A percentile compares a stretch with the other conserved stretches of the same genome.
phyloP scores from a whole-genome alignment of 2,888 invertebrate species.

The Drosophila ustulata region DNA sequence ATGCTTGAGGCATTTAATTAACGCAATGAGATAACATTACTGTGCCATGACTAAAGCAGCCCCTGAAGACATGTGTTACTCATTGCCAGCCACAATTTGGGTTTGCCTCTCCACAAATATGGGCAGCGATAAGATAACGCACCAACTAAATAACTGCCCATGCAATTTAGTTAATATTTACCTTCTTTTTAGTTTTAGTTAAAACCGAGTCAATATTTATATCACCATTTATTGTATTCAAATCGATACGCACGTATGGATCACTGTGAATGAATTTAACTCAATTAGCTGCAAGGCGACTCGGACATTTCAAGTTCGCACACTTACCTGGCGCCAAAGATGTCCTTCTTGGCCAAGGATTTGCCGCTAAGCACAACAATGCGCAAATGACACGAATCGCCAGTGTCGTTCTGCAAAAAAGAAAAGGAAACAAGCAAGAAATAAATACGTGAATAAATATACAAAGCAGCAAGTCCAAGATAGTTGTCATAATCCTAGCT shows the following conservation, averaged over 20 bases:
- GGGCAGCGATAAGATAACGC: conserved; percentile 62
- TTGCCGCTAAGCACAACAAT: conserved; percentile 94
- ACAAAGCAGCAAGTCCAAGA: not conserved
- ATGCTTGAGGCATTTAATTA: not conserved
- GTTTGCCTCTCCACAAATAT: not conserved
- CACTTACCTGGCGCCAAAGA: conserved; percentile 97
- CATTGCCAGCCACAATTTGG: conserved; percentile 9
- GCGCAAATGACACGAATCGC: conserved; percentile 91
- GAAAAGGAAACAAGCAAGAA: conserved; percentile 10
- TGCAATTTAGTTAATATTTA: conserved; percentile 81
- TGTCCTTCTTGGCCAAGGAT: conserved; percentile 98
- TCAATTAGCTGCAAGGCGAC: not conserved
- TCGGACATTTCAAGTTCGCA: conserved; percentile 85
- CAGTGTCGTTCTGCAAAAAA: conserved; percentile 89
- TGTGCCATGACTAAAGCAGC: conserved; percentile 6
- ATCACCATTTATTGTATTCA: conserved; percentile 93
- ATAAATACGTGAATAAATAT: conserved; percentile 13
- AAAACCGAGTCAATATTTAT: conserved; percentile 96
- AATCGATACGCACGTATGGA: conserved; percentile 97
- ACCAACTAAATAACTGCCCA: not conserved
- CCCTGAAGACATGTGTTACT: conserved; percentile 10
- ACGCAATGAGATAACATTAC: conserved; percentile 1
- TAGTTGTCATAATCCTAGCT: conserved; percentile 1
- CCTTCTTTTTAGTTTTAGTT: conserved; percentile 98
- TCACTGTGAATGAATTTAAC: conserved; percentile 88